Conservation (phyloP, 1,140 invertebrate genomes). For the Drosophila micromelanica region DNA sequence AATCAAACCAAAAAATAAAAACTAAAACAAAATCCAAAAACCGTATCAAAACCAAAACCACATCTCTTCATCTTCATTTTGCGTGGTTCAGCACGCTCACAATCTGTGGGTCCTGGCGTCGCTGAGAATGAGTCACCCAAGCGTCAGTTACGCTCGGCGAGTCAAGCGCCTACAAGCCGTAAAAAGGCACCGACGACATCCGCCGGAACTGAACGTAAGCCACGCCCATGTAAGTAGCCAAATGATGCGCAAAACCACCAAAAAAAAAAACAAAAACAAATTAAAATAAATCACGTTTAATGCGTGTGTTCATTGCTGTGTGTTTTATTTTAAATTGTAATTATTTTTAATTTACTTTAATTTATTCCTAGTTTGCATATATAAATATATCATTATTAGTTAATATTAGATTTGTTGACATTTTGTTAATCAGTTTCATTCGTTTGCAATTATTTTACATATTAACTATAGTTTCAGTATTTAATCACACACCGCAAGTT, state of each 20-base stretch:
- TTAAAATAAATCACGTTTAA: slow-evolving; percentile 28
- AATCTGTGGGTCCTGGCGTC: slow-evolving; percentile 88
- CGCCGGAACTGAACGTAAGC: slow-evolving; percentile 84
- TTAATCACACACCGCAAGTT: slow-evolving; percentile 53
- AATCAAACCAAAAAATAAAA: slow-evolving; percentile 39
- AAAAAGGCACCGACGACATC: slow-evolving; percentile 76
- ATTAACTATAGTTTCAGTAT: slow-evolving; percentile 45
- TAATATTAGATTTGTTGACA: slow-evolving; percentile 38
- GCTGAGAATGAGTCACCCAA: slow-evolving; percentile 88
- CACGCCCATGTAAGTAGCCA: slow-evolving; percentile 87
- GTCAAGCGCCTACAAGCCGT: slow-evolving; percentile 85
- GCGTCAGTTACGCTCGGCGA: slow-evolving; percentile 88
- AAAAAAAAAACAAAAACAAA: slow-evolving; percentile 8
- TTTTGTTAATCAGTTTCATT: slow-evolving; percentile 46
- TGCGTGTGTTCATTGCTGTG: slow-evolving; percentile 43
- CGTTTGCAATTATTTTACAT: slow-evolving; percentile 39
- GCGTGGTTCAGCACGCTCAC: slow-evolving; percentile 86
- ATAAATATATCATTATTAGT: slow-evolving; percentile 49
- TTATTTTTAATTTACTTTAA: slow-evolving; percentile 23
- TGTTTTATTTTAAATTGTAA: slow-evolving; percentile 21
- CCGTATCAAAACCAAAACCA: slow-evolving; percentile 46
- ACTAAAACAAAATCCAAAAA: slow-evolving; percentile 36
- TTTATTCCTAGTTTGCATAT: slow-evolving; percentile 77
- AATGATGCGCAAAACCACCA: slow-evolving; percentile 50
- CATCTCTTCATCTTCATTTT: slow-evolving; percentile 55